Evolutionary conservation across 2,888 invertebrate species (phyloP).

Genomic region (Priapulus caudatus): DNA sequence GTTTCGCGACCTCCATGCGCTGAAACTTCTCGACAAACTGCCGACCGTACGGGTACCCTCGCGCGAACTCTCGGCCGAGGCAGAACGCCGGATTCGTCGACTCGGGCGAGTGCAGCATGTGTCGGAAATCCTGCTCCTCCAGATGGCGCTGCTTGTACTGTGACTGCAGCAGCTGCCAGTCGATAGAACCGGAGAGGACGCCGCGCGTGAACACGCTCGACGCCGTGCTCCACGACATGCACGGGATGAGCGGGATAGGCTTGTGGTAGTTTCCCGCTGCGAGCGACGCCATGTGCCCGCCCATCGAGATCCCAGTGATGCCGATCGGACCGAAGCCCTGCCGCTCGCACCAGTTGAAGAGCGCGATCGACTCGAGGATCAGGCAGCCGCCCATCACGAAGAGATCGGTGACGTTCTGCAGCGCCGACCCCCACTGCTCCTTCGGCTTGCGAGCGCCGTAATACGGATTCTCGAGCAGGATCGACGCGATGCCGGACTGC

Average conservation of each 20-base stretch:
- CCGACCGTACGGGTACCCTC: slow-evolving; percentile 11
- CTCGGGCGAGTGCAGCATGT: slow-evolving; percentile 62
- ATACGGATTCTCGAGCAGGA: slow-evolving; percentile 88
- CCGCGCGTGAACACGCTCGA: slow-evolving; percentile 83
- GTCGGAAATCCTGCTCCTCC: slow-evolving; percentile 70
- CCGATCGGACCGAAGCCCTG: slow-evolving; percentile 85
- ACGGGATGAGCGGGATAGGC: slow-evolving; percentile 83
- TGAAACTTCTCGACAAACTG: neutral
- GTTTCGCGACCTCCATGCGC: neutral
- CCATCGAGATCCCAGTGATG: slow-evolving; percentile 91
- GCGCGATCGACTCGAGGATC: slow-evolving; percentile 76
- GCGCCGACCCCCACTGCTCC: slow-evolving; percentile 55
- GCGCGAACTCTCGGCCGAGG: slow-evolving; percentile 25
- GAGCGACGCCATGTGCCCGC: slow-evolving; percentile 95
- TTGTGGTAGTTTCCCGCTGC: slow-evolving; percentile 92
- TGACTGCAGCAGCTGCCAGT: slow-evolving; percentile 77
- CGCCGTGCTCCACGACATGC: slow-evolving; percentile 93
- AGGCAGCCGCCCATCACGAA: slow-evolving; percentile 98
- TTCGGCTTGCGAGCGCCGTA: slow-evolving; percentile 33
- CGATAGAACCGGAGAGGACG: slow-evolving; percentile 55
- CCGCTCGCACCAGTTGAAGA: slow-evolving; percentile 85
- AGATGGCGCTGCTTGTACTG: too few species aligned
- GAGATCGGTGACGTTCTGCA: slow-evolving; percentile 90
- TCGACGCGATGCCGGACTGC: slow-evolving; percentile 77
- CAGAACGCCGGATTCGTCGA: slow-evolving; percentile 21